These are phyloP conservation scores for Halichoeres trimaculatus DNA, from an alignment of 2,113 vertebrate genomes.

Conservation along the genomic window DNA sequence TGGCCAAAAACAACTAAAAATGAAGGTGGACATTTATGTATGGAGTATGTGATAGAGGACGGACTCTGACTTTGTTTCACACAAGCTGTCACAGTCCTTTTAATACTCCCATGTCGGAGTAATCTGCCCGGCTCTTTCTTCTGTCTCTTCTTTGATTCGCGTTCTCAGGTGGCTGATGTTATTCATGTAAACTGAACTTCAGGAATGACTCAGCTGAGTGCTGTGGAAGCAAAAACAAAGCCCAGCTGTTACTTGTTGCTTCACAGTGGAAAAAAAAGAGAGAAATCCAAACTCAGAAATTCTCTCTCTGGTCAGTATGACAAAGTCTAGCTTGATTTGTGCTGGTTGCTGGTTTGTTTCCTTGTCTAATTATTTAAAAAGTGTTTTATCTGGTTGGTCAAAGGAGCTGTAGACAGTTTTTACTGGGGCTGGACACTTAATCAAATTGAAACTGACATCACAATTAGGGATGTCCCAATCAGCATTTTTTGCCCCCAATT, in stretches of 20 bases:
- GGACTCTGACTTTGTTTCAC: no score
- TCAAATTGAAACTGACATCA: no score
- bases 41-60: no score
- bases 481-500: no score
- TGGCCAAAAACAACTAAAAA: no score
- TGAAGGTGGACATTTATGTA: no score
- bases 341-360: not conserved
- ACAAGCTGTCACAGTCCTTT: no score
- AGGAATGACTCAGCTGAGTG: slow-evolving; percentile 34
- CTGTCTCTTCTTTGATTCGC: not conserved
- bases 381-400: not conserved
- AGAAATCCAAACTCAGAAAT: not conserved
- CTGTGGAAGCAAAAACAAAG: slow-evolving; percentile 45
- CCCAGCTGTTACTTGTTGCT: slow-evolving; percentile 47
- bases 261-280: not conserved
- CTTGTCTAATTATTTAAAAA: no score
- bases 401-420: not conserved
- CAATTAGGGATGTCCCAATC: no score
- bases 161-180: slow-evolving; percentile 7
- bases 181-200: not conserved
- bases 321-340: not conserved
- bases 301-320: not conserved
- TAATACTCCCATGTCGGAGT: slow-evolving; percentile 24
- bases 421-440: no score
- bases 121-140: not conserved